Base-by-base conservation (phyloP, 1,140 invertebrate species). In the silkworm (Bombyx mori) region DNA sequence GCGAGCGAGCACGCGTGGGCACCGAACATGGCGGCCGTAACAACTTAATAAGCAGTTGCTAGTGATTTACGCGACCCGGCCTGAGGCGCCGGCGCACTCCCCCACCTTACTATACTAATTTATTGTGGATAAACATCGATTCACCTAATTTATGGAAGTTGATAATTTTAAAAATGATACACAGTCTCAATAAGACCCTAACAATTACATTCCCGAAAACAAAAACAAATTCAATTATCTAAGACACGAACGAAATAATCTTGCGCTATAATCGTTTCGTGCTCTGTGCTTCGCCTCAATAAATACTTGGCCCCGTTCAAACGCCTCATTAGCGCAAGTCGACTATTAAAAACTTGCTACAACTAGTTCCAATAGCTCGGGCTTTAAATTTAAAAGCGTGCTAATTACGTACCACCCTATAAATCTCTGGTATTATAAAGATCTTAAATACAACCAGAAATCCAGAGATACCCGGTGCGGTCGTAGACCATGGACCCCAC, bases 31-130 rank as follows among this genome's bases (percentile, higher is more conserved):
- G 79, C 78, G 69, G 75, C 62, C 72, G 58, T 78, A 82, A 86
- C 83, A 79, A 83, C 81, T 83, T 86, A 86, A 86, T 86, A 86
- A 82, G 81, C 73, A 73, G 81, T 78, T 83, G 74, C 64, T 71
- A 63, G 75, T 83, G 81, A 86, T 86, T 83, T 84, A 83, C 80
- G 78, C 75, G 66, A 65, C 26, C 26, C 26, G 26, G 81, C 83
- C 71, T 73, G 75, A 76, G 81, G 82, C 83, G 83, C 83, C 81
- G 79, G 79, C 79, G 80, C 79, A 73, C 61, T 73, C 69, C 61
- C 56, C 75, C 62, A 67, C 73, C 74, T 78, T 78, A 79, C 82
- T 84, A 75, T 78, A 84, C 83, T 82, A 86, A 86, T 86, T 82
- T 82, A 86, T 75, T 73, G 83, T 77, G 78, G 75, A 81, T 82